Conservation (phyloP, 2,113 vertebrate species). For the Patagioenas fasciata region DNA sequence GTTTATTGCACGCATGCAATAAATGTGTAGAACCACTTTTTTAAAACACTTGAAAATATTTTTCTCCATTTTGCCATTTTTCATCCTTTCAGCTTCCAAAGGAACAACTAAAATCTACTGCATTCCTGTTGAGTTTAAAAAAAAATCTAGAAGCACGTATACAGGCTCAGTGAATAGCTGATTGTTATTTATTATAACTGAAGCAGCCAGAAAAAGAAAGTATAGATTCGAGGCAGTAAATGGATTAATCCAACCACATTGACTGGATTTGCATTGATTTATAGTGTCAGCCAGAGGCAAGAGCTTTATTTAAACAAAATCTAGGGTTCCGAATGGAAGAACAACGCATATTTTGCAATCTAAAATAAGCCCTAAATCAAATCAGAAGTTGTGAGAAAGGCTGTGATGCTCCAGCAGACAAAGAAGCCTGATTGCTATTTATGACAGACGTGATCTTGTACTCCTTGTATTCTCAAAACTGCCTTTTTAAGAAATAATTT, state of each 20-base stretch:
- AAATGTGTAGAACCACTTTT: background rate
- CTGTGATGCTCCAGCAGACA: background rate
- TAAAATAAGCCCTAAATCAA: background rate
- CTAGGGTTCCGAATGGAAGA: slow-evolving; percentile 4
- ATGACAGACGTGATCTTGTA: background rate
- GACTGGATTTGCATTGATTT: slow-evolving; percentile 40
- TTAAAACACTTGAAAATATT: background rate
- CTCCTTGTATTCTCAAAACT: background rate
- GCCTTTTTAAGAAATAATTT: background rate
- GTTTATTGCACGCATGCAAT: background rate
- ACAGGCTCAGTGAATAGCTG: background rate
- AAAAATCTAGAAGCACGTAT: background rate
- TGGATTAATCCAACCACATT: slow-evolving; percentile 22
- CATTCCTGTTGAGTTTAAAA: background rate
- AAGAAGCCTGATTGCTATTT: background rate
- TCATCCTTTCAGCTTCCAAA: background rate
- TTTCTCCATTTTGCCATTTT: background rate
- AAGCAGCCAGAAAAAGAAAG: background rate
- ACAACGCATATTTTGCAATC: background rate
- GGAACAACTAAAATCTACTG: background rate
- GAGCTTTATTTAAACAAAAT: slow-evolving; percentile 28
- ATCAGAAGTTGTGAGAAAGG: background rate
- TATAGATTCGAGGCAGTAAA: slow-evolving; percentile 6
- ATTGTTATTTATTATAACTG: background rate
- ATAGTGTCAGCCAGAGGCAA: slow-evolving; percentile 16